Evolutionary conservation across 2,797 vertebrate genomes (phyloP).

Genomic region (Protosalanx chinensis): DNA sequence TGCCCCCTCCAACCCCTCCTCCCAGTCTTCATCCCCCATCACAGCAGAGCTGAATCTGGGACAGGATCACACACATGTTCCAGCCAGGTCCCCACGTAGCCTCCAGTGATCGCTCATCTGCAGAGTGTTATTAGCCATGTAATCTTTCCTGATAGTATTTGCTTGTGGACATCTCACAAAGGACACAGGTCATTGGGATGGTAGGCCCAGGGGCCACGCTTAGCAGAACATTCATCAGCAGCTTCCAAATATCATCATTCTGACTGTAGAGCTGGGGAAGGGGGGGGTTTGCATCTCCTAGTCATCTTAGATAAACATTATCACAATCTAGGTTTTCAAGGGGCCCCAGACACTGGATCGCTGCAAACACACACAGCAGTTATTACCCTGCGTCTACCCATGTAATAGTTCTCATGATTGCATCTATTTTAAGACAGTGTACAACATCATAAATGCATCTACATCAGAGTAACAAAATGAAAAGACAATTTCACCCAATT

Average conservation of each 20-base stretch:
- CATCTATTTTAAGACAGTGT: background rate
- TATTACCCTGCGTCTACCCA: background rate
- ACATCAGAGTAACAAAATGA: background rate
- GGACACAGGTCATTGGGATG: constrained; percentile 63
- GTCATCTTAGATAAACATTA: constrained; percentile 39
- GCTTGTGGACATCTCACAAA: constrained; percentile 58
- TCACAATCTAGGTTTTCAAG: constrained; percentile 27
- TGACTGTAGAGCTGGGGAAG: constrained; percentile 50
- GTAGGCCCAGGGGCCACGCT: constrained; percentile 43
- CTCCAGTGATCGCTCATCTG: constrained; percentile 61
- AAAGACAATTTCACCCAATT: background rate
- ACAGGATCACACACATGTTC: constrained; percentile 41
- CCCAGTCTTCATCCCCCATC: background rate
- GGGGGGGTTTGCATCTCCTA: constrained; percentile 22
- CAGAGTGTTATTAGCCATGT: constrained; percentile 67
- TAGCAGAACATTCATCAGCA: constrained; percentile 66
- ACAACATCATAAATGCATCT: background rate
- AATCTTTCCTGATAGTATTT: constrained; percentile 70
- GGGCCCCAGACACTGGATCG: constrained; percentile 18
- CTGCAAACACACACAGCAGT: background rate
- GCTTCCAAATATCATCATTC: constrained; percentile 48
- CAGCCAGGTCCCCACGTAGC: constrained; percentile 55
- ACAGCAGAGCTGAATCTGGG: background rate
- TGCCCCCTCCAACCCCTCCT: constrained; percentile 19
- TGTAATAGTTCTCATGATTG: background rate